Evolutionary conservation across 1,140 invertebrate genomes (phyloP).

Genomic region (Alviniconcha marisindica): DNA sequence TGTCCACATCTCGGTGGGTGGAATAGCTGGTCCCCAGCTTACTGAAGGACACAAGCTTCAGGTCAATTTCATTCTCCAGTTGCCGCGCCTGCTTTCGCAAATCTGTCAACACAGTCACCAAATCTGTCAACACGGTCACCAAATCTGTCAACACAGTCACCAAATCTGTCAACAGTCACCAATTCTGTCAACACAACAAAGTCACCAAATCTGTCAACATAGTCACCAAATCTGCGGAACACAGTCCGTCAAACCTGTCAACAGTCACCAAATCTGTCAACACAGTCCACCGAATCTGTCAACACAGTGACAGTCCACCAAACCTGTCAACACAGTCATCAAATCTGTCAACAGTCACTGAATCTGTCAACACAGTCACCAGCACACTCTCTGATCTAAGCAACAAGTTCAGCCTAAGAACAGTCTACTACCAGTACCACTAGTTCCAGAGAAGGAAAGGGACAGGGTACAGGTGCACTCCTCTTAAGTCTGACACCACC

Average conservation of each 20-base stretch:
- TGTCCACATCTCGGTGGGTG: constrained; percentile 64
- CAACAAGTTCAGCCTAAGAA: no score
- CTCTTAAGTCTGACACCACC: no score
- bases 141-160: neutral
- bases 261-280: constrained; percentile 88
- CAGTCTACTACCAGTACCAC: no score
- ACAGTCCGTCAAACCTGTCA: no score
- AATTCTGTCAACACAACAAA: no score
- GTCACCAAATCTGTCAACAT: no score
- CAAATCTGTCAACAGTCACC: constrained; percentile 45
- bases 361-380: neutral
- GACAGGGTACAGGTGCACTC: no score
- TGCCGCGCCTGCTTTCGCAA: constrained; percentile 93
- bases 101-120: constrained; percentile 80
- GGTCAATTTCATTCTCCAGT: constrained; percentile 97
- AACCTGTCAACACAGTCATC: neutral
- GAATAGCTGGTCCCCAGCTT: constrained; percentile 87
- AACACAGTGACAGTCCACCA: neutral
- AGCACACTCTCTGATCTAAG: no score
- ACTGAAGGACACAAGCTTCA: constrained; percentile 96
- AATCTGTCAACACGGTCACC: neutral
- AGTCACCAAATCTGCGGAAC: no score
- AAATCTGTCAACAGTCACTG: constrained; percentile 43
- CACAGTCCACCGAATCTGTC: constrained; percentile 1
- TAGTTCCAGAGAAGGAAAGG: no score